Evolutionary conservation across 2,888 invertebrate genomes (phyloP), one percentile per base, ranked within the genome.

Genomic region (Leuctra nigra): DNA sequence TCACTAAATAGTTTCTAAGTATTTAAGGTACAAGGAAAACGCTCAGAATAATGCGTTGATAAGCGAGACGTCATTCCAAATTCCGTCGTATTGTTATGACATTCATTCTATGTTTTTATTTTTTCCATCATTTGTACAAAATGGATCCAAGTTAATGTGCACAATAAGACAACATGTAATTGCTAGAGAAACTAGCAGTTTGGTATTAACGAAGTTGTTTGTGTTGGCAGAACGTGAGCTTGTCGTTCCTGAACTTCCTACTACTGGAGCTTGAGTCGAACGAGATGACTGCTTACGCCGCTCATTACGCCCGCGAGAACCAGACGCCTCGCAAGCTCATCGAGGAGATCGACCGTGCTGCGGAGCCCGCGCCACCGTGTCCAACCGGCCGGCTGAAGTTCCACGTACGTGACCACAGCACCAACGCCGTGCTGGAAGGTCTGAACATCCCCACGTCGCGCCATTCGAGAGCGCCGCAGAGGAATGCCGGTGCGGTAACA

Each of bases 261-360:
- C 67, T 87, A 47, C 71, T 83, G 48, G 78, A 89, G 70, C 75
- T 86, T 71, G 86, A 85, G 70, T 72, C 77, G 44, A 77, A 80
- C 63, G 23, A 20, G 4, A 72, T 87, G 61, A 84, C 86, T 57
- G 92, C 93, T 18, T 93, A 91, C 75, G 86, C 83, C 63, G 90
- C 87, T 54, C 91, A 92, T 72, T 82, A 92, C 67, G 82, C 88
- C 55, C 81, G 83, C 55, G 81, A 84, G 66, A 80, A 88, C 62
- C 83, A 86, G 68, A 84, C 88, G 11, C 81, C 87, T 38, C 73
- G 81, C 64, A 79, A 77, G 71, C 74, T 86, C 13, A 86, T 90
- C 59, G 84, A 86, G 67, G 82, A 86, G 69, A 80, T 84, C 58
- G 83, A 83, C 66, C 72, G 69, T 52, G 70, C 77, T 48, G 78